Evolutionary conservation across 2,113 vertebrate species (phyloP).

Genomic region (Symphodus melops): DNA sequence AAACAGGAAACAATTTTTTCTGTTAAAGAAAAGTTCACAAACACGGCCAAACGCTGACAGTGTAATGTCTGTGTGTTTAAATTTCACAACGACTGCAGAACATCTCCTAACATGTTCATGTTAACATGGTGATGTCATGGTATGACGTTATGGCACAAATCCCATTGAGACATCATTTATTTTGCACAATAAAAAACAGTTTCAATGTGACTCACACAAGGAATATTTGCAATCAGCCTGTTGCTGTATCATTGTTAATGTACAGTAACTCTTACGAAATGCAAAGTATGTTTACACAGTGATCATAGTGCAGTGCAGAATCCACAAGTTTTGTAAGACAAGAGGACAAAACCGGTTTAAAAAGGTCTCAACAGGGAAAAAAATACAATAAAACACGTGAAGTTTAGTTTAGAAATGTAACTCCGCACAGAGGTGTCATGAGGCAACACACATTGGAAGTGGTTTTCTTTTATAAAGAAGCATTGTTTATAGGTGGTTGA

Average conservation of each 20-base stretch:
- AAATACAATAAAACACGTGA: not conserved
- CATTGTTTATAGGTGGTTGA: conserved; percentile 2
- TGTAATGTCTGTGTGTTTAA: not conserved
- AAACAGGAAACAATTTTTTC: conserved; percentile 13
- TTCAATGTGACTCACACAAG: conserved; percentile 1
- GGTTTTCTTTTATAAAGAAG: conserved; percentile 12
- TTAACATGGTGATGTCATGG: conserved; percentile 7
- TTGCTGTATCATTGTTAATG: not conserved
- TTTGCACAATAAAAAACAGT: not conserved
- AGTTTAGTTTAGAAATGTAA: not conserved
- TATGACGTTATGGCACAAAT: not conserved
- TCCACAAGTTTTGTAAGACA: too few relatives aligned
- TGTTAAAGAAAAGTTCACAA: conserved; percentile 20
- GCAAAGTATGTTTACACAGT: not conserved
- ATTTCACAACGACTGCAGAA: conserved; percentile 8
- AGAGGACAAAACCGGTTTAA: not conserved
- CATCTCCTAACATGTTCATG: not conserved
- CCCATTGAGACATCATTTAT: conserved; percentile 2
- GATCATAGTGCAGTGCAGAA: not conserved
- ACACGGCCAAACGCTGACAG: conserved; percentile 21
- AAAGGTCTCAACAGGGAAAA: not conserved
- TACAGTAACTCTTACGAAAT: not conserved
- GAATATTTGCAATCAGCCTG: not conserved
- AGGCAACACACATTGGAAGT: not conserved
- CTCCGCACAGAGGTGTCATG: not conserved